phyloP scores from a whole-genome alignment of 2,113 vertebrate genomes.

The Dipodomys merriami region DNA sequence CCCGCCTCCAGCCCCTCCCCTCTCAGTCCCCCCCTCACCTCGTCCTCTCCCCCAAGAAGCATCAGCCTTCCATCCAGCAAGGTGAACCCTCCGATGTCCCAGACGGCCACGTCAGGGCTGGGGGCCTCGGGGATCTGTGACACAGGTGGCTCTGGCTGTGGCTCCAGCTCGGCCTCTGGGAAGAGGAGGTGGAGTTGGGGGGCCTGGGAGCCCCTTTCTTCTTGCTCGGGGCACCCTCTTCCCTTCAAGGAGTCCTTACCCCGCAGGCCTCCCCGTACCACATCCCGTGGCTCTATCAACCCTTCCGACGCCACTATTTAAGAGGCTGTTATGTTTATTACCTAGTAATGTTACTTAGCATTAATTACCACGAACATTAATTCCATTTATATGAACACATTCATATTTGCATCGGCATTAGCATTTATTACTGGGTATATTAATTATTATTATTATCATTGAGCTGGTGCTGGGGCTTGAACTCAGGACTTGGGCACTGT shows the following conservation, averaged over 20 bases:
- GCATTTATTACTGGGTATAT: too few relatives aligned
- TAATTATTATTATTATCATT: too few relatives aligned
- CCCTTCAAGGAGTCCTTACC: neutral
- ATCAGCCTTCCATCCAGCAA: slow-evolving; percentile 91
- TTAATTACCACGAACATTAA: too few relatives aligned
- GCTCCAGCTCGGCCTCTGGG: slow-evolving; percentile 53
- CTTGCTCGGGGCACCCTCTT: neutral
- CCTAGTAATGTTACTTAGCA: too few relatives aligned
- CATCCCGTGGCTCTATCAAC: neutral
- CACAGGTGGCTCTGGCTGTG: neutral
- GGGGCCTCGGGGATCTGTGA: slow-evolving; percentile 79
- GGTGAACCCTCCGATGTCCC: slow-evolving; percentile 91
- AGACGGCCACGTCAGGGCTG: slow-evolving; percentile 87
- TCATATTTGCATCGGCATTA: too few relatives aligned
- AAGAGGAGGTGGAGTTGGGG: neutral
- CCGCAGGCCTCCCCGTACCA: neutral
- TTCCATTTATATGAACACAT: too few relatives aligned
- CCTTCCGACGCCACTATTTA: neutral
- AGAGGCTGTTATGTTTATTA: too few relatives aligned
- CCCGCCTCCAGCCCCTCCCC: fast-evolving
- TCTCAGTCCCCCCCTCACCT: slow-evolving; percentile 84
- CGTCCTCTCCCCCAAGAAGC: slow-evolving; percentile 89
- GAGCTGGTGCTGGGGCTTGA: too few relatives aligned
- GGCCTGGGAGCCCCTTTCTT: neutral
- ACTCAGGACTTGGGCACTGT: too few relatives aligned